Conservation (phyloP, 2,113 vertebrate genomes). For the Psettodes erumei region DNA sequence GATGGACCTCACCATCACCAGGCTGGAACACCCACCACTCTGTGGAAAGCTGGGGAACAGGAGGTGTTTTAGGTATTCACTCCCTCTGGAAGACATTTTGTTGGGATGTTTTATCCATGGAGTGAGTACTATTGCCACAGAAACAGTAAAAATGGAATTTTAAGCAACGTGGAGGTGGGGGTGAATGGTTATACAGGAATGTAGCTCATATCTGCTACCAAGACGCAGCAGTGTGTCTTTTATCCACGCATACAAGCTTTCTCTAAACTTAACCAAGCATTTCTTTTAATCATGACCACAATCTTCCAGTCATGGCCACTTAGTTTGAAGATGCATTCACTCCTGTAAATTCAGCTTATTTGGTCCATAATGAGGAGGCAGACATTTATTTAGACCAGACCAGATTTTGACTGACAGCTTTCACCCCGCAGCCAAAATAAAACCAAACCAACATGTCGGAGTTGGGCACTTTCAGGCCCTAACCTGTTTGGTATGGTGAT, state of each 20-base stretch:
- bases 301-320: not conserved
- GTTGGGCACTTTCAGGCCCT: no score
- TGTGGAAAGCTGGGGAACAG: not conserved
- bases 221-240: not conserved
- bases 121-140: not conserved
- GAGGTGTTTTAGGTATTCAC: slow-evolving; percentile 25
- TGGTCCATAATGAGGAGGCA: not conserved
- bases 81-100: slow-evolving; percentile 33
- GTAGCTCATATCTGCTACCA: not conserved
- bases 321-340: not conserved
- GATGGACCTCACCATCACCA: slow-evolving; percentile 67
- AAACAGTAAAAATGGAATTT: not conserved
- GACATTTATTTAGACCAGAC: not conserved
- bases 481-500: no score
- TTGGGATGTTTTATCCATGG: slow-evolving; percentile 16
- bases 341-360: no score
- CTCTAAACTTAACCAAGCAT: not conserved
- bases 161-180: not conserved
- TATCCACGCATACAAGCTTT: not conserved
- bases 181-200: not conserved
- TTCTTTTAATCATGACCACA: not conserved
- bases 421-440: not conserved
- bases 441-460: not conserved
- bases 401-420: not conserved
- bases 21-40: slow-evolving; percentile 41